These are phyloP conservation scores for Drosophila borborema DNA, from an alignment of 2,888 invertebrate species.

Conservation along the genomic window DNA sequence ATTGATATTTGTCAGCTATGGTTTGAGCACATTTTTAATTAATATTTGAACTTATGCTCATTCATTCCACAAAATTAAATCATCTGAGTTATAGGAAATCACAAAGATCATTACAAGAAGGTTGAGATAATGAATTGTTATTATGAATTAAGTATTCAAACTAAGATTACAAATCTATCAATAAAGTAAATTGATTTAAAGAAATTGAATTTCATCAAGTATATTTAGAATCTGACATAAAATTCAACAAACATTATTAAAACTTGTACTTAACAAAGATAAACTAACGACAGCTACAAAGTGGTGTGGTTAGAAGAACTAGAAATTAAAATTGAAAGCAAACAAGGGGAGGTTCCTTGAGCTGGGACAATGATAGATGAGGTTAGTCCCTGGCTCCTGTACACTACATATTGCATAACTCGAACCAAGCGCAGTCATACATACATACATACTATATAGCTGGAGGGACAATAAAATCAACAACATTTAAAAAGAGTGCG, in stretches of 20 bases:
- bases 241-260: constrained; percentile 4
- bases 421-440: constrained; percentile 29
- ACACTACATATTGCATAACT: not conserved
- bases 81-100: too few relatives aligned
- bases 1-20: too few relatives aligned
- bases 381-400: not conserved
- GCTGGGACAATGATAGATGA: constrained; percentile 33
- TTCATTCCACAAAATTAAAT: not conserved
- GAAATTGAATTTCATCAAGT: not conserved
- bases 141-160: too few relatives aligned
- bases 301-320: constrained; percentile 7
- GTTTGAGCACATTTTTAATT: too few relatives aligned
- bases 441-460: constrained; percentile 6
- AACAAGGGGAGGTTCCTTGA: constrained; percentile 14
- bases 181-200: not conserved
- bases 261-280: constrained; percentile 10
- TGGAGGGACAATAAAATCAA: constrained; percentile 46
- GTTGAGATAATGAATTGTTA: not conserved
- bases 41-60: too few relatives aligned
- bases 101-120: too few relatives aligned
- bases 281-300: constrained; percentile 12
- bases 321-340: constrained; percentile 26
- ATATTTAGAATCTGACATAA: not conserved
- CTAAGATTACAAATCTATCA: not conserved
- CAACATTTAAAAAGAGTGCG: constrained; percentile 33